phyloP scores from a whole-genome alignment of 2,888 invertebrate genomes.

The Eilema caniola region DNA sequence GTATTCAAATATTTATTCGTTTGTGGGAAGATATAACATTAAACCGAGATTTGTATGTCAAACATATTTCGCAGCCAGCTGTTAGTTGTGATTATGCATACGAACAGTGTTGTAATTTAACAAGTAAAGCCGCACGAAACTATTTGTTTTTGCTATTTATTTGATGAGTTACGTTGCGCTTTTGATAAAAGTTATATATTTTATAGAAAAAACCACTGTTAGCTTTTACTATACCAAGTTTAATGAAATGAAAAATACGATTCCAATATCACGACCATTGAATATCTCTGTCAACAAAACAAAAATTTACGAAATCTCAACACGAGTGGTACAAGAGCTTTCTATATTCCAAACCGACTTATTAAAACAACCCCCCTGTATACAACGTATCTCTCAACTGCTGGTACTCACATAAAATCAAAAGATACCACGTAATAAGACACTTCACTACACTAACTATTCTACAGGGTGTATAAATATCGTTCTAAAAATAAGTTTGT shows the following conservation, averaged over 20 bases:
- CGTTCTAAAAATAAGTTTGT: conserved; percentile 54
- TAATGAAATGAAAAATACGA: background rate
- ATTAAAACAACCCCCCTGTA: conserved; percentile 7
- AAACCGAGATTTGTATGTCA: background rate
- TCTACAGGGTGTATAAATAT: conserved; percentile 54
- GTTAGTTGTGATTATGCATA: background rate
- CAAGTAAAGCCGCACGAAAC: conserved; percentile 3
- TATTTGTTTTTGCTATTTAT: conserved; percentile 5
- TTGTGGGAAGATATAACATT: background rate
- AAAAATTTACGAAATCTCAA: conserved; percentile 6
- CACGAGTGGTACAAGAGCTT: conserved; percentile 5
- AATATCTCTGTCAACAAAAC: background rate
- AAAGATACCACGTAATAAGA: conserved; percentile 52
- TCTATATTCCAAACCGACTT: background rate
- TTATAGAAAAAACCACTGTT: background rate
- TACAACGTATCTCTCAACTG: background rate
- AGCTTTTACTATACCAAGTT: background rate
- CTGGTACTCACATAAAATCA: conserved; percentile 44
- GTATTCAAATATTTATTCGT: background rate
- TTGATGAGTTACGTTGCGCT: background rate
- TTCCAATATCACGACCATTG: background rate
- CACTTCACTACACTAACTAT: conserved; percentile 53
- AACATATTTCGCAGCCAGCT: background rate
- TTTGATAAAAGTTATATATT: background rate
- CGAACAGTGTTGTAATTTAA: background rate